Percentiles rank a stretch among this genome's conserved stretches.
phyloP scores from a whole-genome alignment of 2,888 invertebrate genomes.

The Ptilodon capucinus region DNA sequence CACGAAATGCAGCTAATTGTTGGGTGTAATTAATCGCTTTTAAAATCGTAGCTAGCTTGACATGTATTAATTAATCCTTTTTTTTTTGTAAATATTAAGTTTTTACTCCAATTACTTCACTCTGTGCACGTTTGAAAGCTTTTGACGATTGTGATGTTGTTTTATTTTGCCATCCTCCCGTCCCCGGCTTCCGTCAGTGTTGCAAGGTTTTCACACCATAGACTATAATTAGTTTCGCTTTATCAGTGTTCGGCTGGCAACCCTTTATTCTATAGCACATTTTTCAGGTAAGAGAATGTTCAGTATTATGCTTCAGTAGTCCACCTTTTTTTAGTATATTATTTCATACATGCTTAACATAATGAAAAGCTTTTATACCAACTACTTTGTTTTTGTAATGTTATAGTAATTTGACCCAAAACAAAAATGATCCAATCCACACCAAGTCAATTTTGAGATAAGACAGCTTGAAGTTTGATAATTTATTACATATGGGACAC shows the following conservation, averaged over 20 bases:
- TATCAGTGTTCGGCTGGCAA: slow-evolving; percentile 54
- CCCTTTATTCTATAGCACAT: slow-evolving; percentile 39
- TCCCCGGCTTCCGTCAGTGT: slow-evolving; percentile 52
- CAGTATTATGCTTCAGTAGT: slow-evolving; percentile 41
- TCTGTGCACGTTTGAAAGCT: slow-evolving; percentile 81
- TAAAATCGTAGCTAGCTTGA: slow-evolving; percentile 13
- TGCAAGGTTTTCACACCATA: slow-evolving; percentile 52
- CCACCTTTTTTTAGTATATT: slow-evolving; percentile 34
- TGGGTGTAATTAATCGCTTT: slow-evolving; percentile 1
- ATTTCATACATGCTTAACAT: slow-evolving; percentile 73
- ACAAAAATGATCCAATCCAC: too few species aligned
- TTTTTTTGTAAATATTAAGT: not conserved
- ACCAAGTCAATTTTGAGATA: too few species aligned
- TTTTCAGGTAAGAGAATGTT: slow-evolving; percentile 60
- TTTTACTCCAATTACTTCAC: slow-evolving; percentile 15
- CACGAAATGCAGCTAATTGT: not conserved
- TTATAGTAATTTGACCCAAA: too few species aligned
- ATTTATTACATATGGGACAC: too few species aligned
- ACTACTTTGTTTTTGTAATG: not conserved
- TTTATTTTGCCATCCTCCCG: slow-evolving; percentile 64
- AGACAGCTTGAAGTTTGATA: too few species aligned
- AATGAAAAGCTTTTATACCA: not conserved
- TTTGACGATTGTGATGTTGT: slow-evolving; percentile 82
- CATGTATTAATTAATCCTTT: not conserved
- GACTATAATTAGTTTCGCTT: slow-evolving; percentile 47